These are phyloP conservation scores for Melikaiella ostensackeni DNA, from an alignment of 2,888 invertebrate species.

Conservation along the genomic window DNA sequence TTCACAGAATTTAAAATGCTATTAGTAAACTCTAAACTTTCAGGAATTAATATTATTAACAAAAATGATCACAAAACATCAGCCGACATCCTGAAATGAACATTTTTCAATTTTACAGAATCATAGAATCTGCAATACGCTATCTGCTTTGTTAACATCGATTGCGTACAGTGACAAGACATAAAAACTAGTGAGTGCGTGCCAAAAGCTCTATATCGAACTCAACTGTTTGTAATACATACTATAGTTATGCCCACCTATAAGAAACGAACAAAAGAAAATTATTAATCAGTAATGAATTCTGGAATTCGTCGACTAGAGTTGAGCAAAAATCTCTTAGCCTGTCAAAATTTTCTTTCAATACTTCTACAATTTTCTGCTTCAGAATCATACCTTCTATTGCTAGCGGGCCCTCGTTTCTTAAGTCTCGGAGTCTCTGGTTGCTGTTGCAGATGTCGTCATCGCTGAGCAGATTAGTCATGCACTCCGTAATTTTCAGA, in stretches of 20 bases:
- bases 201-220: conserved; percentile 62
- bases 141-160: conserved; percentile 44
- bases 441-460: conserved; percentile 66
- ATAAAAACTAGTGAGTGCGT: conserved; percentile 48
- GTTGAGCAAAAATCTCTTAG: conserved; percentile 19
- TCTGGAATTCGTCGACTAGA: conserved; percentile 13
- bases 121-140: neutral
- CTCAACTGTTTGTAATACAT: conserved; percentile 66
- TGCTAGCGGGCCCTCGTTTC: conserved; percentile 71
- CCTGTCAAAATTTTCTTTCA: neutral
- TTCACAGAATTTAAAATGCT: no score
- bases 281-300: conserved; percentile 45
- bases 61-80: neutral
- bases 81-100: neutral
- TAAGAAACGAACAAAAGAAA: conserved; percentile 53
- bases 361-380: no score
- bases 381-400: conserved; percentile 65
- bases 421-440: conserved; percentile 63
- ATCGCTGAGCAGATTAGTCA: conserved; percentile 74
- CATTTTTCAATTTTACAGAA: neutral
- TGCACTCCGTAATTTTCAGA: conserved; percentile 74
- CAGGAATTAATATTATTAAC: no score
- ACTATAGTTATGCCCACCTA: conserved; percentile 69
- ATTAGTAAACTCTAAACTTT: neutral
- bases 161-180: conserved; percentile 14